Conservation (phyloP, 2,797 vertebrate species). For the Macropodus opercularis region DNA sequence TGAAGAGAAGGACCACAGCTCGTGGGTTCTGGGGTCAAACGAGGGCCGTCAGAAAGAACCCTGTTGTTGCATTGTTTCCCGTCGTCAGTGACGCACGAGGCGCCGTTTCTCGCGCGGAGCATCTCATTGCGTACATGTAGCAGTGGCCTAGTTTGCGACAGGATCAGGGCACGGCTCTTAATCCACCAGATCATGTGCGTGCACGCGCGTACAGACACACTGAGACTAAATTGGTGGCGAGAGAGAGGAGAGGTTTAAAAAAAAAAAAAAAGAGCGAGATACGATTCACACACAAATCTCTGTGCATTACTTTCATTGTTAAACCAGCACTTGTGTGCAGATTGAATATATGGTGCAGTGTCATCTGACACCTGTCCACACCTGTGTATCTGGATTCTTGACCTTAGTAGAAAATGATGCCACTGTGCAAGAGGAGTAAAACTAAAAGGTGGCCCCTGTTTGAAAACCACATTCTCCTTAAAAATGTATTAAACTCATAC, state of each 20-base stretch:
- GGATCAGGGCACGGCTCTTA: conserved; percentile 81
- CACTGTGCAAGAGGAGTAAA: conserved; percentile 1
- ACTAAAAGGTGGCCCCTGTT: conserved; percentile 6
- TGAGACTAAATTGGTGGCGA: conserved; percentile 44
- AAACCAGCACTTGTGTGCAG: conserved; percentile 34
- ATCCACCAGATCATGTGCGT: conserved; percentile 74
- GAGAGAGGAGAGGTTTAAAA: neutral
- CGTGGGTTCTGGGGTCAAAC: conserved; percentile 51
- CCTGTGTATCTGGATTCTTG: conserved; percentile 21
- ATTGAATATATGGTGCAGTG: conserved; percentile 51
- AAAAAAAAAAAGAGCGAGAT: neutral
- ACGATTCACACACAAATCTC: conserved; percentile 17
- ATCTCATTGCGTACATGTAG: conserved; percentile 56
- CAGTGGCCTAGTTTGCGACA: conserved; percentile 76
- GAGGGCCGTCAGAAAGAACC: conserved; percentile 50
- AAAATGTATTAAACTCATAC: conserved; percentile 25
- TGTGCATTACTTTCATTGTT: conserved; percentile 23
- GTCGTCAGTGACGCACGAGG: conserved; percentile 38
- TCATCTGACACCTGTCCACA: conserved; percentile 56
- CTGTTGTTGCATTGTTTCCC: conserved; percentile 40
- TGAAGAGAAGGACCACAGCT: conserved; percentile 35
- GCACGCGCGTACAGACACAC: conserved; percentile 47
- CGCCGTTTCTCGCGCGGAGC: conserved; percentile 37
- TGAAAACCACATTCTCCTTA: neutral
- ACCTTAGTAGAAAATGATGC: conserved; percentile 6